Evolutionary conservation across 1,140 invertebrate genomes (phyloP).

Genomic region (Aradophagus sp.): DNA sequence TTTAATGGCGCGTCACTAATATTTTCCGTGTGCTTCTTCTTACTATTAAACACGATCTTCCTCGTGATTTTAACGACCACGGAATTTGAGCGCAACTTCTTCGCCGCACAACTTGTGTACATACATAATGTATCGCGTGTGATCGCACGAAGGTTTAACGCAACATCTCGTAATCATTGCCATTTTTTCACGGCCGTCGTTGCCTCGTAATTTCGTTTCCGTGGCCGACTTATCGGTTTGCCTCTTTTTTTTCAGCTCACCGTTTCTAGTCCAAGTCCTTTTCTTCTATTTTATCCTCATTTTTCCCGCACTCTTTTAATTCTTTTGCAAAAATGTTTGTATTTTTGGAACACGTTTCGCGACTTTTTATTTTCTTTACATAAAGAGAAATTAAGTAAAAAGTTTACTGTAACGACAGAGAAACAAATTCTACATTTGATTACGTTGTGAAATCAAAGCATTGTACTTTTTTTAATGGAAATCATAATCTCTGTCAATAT

Average conservation of each 20-base stretch:
- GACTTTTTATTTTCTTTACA: no score
- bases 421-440: no score
- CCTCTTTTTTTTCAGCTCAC: slow-evolving; percentile 3
- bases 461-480: no score
- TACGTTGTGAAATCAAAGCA: no score
- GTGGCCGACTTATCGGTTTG: slow-evolving; percentile 36
- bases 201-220: slow-evolving; percentile 51
- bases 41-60: slow-evolving; percentile 27
- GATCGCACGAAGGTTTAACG: slow-evolving; percentile 14
- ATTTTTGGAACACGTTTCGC: no score
- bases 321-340: no score
- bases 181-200: slow-evolving; percentile 39
- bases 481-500: no score
- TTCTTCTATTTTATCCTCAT: slow-evolving; percentile 1
- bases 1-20: slow-evolving; percentile 11
- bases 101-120: not conserved
- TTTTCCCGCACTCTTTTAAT: no score
- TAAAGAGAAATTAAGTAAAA: no score
- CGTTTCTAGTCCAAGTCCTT: slow-evolving; percentile 10
- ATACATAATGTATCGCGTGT: slow-evolving; percentile 21
- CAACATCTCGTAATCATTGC: slow-evolving; percentile 36
- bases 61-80: slow-evolving; percentile 31
- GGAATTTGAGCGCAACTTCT: slow-evolving; percentile 16
- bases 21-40: slow-evolving; percentile 11
- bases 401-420: no score